These are phyloP conservation scores for Xylota segnis DNA, from an alignment of 2,888 invertebrate species.

Conservation along the genomic window DNA sequence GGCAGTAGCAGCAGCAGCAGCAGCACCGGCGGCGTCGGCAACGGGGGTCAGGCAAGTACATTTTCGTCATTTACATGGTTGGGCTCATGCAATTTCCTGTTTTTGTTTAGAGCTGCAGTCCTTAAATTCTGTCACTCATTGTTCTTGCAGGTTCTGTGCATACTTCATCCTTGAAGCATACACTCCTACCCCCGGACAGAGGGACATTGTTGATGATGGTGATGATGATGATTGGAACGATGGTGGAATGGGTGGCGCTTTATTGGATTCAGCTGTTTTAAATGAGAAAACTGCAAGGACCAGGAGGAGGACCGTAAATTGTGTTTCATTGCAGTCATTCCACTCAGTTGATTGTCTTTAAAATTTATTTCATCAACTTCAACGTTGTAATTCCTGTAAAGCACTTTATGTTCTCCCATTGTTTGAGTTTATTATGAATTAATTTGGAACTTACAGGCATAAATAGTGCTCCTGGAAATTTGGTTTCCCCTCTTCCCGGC, in stretches of 20 bases:
- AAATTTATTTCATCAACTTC: slow-evolving; percentile 69
- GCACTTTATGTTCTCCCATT: slow-evolving; percentile 46
- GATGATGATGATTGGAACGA: slow-evolving; percentile 38
- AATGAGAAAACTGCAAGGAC: slow-evolving; percentile 25
- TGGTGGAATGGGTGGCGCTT: slow-evolving; percentile 35
- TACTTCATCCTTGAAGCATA: slow-evolving; percentile 31
- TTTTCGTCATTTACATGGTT: slow-evolving; percentile 74
- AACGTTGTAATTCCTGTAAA: slow-evolving; percentile 47
- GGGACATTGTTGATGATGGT: slow-evolving; percentile 37
- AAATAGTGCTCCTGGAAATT: slow-evolving; percentile 29
- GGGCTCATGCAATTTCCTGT: slow-evolving; percentile 74
- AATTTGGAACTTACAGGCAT: slow-evolving; percentile 48
- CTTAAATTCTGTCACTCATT: slow-evolving; percentile 70
- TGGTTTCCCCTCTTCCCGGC: too few relatives aligned
- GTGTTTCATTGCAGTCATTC: slow-evolving; percentile 66
- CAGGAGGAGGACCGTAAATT: slow-evolving; percentile 45
- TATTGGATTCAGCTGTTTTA: slow-evolving; percentile 54
- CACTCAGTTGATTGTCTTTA: slow-evolving; percentile 69
- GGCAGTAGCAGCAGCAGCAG: too few relatives aligned
- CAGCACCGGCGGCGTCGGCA: too few relatives aligned
- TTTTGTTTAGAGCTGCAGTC: slow-evolving; percentile 64
- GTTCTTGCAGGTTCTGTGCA: slow-evolving; percentile 50
- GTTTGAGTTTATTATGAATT: slow-evolving; percentile 65
- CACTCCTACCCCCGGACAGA: slow-evolving; percentile 2
- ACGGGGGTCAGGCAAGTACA: slow-evolving; percentile 46